Evolutionary conservation across 2,797 vertebrate species (phyloP).

Genomic region (Microctenopoma stevenorrisi): DNA sequence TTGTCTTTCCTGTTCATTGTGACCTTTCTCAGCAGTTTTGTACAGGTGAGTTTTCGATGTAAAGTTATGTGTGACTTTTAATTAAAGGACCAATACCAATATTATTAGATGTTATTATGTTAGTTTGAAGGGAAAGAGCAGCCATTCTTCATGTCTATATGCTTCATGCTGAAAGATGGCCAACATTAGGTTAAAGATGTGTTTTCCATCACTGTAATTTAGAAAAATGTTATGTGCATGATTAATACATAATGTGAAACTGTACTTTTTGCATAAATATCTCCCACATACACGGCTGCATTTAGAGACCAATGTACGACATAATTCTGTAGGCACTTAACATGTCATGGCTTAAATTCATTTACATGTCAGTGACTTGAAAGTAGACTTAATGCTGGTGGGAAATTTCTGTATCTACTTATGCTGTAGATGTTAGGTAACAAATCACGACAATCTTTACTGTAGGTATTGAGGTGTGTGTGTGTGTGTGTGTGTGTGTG

Average conservation of each 20-base stretch:
- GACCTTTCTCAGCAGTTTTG: conserved; percentile 19
- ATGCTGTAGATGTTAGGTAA: conserved; percentile 17
- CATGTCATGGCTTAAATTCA: not conserved
- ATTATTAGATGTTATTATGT: conserved; percentile 20
- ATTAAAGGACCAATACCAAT: not conserved
- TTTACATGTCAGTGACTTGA: not conserved
- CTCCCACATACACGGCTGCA: not conserved
- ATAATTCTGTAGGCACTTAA: conserved; percentile 29
- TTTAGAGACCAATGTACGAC: conserved; percentile 15
- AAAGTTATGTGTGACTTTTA: not conserved
- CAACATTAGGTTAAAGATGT: conserved; percentile 5
- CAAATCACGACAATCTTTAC: conserved; percentile 14
- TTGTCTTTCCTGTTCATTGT: conserved; percentile 18
- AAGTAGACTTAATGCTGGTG: not conserved
- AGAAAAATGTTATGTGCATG: conserved; percentile 7
- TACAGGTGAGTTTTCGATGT: conserved; percentile 19
- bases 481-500: not conserved
- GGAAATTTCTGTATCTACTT: not conserved
- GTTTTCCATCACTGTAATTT: conserved; percentile 5
- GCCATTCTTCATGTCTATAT: conserved; percentile 15
- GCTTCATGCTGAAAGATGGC: not conserved
- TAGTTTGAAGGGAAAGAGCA: conserved; percentile 36
- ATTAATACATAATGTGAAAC: conserved; percentile 9
- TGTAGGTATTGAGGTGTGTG: not conserved
- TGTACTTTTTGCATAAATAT: conserved; percentile 6